These are phyloP conservation scores for Epinotia demarniana DNA, from an alignment of 2,888 invertebrate species.

Conservation along the genomic window DNA sequence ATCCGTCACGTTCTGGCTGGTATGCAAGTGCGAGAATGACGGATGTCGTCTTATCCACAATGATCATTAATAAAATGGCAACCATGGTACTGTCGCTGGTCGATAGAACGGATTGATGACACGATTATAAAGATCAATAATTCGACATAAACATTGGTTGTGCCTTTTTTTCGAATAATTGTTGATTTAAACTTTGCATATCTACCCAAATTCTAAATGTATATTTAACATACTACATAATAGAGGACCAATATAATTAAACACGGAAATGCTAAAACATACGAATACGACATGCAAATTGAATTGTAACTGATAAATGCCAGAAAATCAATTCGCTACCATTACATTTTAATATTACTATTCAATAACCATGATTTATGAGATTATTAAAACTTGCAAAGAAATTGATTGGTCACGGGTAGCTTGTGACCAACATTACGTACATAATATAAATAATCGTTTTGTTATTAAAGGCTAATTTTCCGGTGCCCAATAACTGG, in stretches of 20 bases:
- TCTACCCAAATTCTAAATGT: no score
- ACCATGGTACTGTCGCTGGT: no score
- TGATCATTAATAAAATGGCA: no score
- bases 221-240: no score
- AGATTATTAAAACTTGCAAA: not conserved
- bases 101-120: no score
- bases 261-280: not conserved
- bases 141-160: no score
- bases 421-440: not conserved
- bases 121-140: no score
- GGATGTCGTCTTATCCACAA: no score
- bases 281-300: not conserved
- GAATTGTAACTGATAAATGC: conserved; percentile 4
- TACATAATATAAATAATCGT: not conserved
- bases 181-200: no score
- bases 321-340: not conserved
- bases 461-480: not conserved
- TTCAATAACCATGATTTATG: not conserved
- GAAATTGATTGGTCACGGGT: not conserved
- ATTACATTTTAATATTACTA: not conserved
- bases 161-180: no score
- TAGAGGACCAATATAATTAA: not conserved
- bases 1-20: no score
- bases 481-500: not conserved
- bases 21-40: no score